Base-by-base conservation (phyloP, 2,888 invertebrate species). In the Morpho achilles region DNA sequence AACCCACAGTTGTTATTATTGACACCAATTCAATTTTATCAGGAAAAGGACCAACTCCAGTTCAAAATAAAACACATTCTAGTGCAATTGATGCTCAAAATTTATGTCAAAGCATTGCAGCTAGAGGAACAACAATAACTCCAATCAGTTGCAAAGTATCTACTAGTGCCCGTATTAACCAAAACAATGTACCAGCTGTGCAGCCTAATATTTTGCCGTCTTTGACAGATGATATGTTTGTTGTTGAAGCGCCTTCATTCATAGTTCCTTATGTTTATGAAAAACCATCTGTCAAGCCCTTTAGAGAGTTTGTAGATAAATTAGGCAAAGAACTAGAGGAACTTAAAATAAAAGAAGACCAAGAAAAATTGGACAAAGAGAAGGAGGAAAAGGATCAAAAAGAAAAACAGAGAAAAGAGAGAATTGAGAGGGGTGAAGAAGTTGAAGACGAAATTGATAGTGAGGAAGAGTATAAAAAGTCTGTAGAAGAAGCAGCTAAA, bases 251-350 rank as follows among this genome's bases (percentile, higher is more conserved):
- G 40, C 97, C 97, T 8, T 97, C 97, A 44, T 97, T 97, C 76
- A 97, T 97, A 79, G 97, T 97, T 67, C 97, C 97, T 44, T 97
- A 97, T 81, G 96, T 97, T 9, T 97, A 97, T 85, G 97, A 97
- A 80, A 97, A 97, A 80, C 96, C 97, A 23, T 96, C 97, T 0
- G 85, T 95, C 1, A 95, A 95, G 74, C 95, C 95, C 62, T 92
- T 97, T 63, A 94, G 94, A 76, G 94, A 95, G 65, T 94, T 95
- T 79, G 93, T 96, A 42, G 91, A 91, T 53, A 93, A 94, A 75
- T 84, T 95, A 62, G 93, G 93, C 23, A 92, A 92, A 62, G 93
- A 93, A 72, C 89, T 95, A 55, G 93, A 93, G 68, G 75, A 90
- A 67, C 67, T 85, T 6, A 85, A 86, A 69, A 60, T 84, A 22